These are phyloP conservation scores for Rosalia funebris DNA, from an alignment of 2,888 invertebrate genomes.

Conservation along the genomic window DNA sequence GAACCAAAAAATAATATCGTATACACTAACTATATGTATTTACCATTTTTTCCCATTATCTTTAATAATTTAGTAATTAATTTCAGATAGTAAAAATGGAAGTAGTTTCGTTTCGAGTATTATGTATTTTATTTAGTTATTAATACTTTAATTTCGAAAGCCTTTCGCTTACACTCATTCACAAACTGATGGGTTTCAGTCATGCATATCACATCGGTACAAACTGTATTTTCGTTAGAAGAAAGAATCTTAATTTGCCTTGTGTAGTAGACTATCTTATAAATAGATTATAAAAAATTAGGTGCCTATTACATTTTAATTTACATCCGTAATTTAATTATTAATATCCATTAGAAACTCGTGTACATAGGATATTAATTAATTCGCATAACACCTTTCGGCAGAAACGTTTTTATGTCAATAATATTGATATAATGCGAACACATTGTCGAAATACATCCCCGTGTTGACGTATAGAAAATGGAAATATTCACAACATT, in stretches of 20 bases:
- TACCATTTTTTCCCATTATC: too few relatives aligned
- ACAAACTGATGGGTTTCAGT: not conserved
- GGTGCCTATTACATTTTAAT: not conserved
- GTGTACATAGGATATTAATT: not conserved
- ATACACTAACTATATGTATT: too few relatives aligned
- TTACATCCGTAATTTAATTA: not conserved
- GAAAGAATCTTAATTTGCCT: not conserved
- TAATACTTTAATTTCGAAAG: too few relatives aligned
- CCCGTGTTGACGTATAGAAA: not conserved
- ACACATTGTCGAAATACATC: not conserved
- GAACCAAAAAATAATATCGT: too few relatives aligned
- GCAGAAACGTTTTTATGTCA: not conserved
- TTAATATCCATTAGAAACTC: not conserved
- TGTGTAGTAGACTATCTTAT: not conserved
- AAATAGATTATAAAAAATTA: not conserved
- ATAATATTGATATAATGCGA: slow-evolving; percentile 5
- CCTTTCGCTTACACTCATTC: not conserved
- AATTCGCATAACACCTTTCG: not conserved
- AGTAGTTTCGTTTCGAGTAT: too few relatives aligned
- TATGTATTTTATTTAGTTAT: too few relatives aligned
- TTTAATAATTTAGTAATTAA: too few relatives aligned
- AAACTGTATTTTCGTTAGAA: not conserved
- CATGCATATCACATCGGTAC: not conserved
- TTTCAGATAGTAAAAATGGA: too few relatives aligned
- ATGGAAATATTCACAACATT: slow-evolving; percentile 4